phyloP scores from a whole-genome alignment of 2,888 invertebrate species.

The Dryobotodes eremita region DNA sequence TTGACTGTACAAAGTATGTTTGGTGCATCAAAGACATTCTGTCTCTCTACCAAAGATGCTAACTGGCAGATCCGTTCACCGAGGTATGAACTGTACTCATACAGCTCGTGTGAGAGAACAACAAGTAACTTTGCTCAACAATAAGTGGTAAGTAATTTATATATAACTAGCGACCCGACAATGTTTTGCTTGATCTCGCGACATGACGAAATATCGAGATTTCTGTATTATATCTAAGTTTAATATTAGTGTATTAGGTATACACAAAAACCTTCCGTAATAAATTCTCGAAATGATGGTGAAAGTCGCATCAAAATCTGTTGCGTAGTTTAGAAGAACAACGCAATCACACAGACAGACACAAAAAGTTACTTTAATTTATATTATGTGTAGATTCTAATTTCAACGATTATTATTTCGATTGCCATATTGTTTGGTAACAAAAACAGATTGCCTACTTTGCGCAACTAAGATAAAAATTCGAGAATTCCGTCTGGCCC shows the following conservation, averaged over 20 bases:
- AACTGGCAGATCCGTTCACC: not conserved
- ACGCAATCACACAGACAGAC: not conserved
- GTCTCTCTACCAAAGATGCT: not conserved
- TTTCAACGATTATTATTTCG: not conserved
- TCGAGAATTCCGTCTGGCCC: constrained; percentile 65
- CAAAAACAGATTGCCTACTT: constrained; percentile 17
- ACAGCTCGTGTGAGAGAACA: not conserved
- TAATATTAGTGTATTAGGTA: not conserved
- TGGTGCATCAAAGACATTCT: not conserved
- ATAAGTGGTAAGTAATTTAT: not conserved
- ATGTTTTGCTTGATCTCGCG: too few relatives aligned
- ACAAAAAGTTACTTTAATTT: not conserved
- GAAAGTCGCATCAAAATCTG: not conserved
- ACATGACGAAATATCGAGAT: not conserved
- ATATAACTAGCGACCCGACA: not conserved
- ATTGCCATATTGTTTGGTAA: constrained; percentile 18
- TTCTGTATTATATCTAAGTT: not conserved
- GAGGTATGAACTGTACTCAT: not conserved
- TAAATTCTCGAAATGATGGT: not conserved
- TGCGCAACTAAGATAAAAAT: constrained; percentile 61
- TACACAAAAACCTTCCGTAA: not conserved
- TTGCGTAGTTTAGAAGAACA: not conserved
- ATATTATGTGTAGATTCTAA: not conserved
- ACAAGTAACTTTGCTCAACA: not conserved
- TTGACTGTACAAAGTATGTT: not conserved